Evolutionary conservation across 1,140 invertebrate species (phyloP), one percentile per base, ranked within the genome.

Genomic region (Temnothorax nylanderi): DNA sequence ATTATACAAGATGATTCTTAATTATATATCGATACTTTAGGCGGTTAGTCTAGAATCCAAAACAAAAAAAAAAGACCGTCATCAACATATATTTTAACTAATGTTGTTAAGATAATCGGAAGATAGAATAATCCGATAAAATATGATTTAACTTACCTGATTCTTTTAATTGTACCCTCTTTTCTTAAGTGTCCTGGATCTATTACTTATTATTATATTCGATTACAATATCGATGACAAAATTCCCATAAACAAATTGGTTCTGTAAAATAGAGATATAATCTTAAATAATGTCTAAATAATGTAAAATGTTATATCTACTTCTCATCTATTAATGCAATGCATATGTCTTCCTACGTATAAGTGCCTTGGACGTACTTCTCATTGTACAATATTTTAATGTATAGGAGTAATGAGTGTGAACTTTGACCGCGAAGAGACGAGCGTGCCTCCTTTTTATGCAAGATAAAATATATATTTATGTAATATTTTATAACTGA

Each of bases 371-470:
- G 49, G 56, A 77, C 58, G 44, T 82, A 71, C 67, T 87, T 56
- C 44, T 65, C 58, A 11, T 37, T 65, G 37, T 82, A 88, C n/a
- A 62, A 85, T 85, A 69, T 89, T 76, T 37, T 86, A 80, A 62
- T 88, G 32, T 47, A 54, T 44, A 62, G 21, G 32, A 69, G 37
- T 69, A 47, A 18, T 49, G 18, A 8, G 0, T 34, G 26, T 62
- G 21, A n/a, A 6, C 13, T 81, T 62, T 34, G 16, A 26, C 21
- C 26, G 62, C 32, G 44, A 44, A 72, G 34, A 34, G 56, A 76
- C 7, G 72, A 71, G 8, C 26, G n/a, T 69, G 10, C 18, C 34
- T 3, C 1, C 3, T 54, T 54, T 41, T 51, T 71, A 32, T 72
- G 49, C 11, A 47, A 32, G 37, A 32, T 81, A 44, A 56, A 56